A percentile compares a stretch with the other conserved stretches of the same genome.
These are phyloP conservation scores for Cotesia congregata DNA, from an alignment of 2,888 invertebrate genomes.

Conservation along the genomic window DNA sequence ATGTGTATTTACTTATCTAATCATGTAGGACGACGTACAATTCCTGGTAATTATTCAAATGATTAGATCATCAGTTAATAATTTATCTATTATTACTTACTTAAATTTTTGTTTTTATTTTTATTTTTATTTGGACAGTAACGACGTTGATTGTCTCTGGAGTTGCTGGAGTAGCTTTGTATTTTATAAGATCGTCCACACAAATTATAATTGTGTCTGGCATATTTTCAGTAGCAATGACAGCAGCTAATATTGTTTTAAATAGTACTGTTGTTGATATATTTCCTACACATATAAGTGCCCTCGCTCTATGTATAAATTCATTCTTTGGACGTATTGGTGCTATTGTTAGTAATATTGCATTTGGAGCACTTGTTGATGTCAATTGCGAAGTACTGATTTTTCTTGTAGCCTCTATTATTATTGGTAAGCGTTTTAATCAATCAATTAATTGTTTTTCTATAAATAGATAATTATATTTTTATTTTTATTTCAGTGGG, in stretches of 20 bases:
- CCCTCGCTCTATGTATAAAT: slow-evolving; percentile 77
- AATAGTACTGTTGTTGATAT: slow-evolving; percentile 67
- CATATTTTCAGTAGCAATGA: slow-evolving; percentile 71
- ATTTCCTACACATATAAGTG: slow-evolving; percentile 72
- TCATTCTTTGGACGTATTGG: slow-evolving; percentile 78
- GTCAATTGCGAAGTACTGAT: slow-evolving; percentile 77
- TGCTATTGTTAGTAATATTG: slow-evolving; percentile 77
- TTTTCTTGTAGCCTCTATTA: slow-evolving; percentile 74
- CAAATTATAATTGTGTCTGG: slow-evolving; percentile 75
- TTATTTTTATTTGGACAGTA: slow-evolving; percentile 52
- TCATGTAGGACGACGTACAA: slow-evolving; percentile 60
- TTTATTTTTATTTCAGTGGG: background rate
- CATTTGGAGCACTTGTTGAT: slow-evolving; percentile 77
- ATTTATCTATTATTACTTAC: background rate
- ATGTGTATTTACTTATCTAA: slow-evolving; percentile 75
- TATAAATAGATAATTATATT: too few relatives aligned
- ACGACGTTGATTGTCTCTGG: slow-evolving; percentile 72
- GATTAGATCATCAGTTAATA: background rate
- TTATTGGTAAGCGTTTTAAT: slow-evolving; percentile 71
- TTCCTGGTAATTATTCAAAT: slow-evolving; percentile 61
- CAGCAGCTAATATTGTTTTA: slow-evolving; percentile 71
- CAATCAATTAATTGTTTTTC: background rate
- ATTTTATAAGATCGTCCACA: slow-evolving; percentile 74
- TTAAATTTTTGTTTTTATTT: slow-evolving; percentile 3
- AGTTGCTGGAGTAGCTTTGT: slow-evolving; percentile 74